These are phyloP conservation scores for Cantharis rustica DNA, from an alignment of 2,888 invertebrate genomes.

Conservation along the genomic window DNA sequence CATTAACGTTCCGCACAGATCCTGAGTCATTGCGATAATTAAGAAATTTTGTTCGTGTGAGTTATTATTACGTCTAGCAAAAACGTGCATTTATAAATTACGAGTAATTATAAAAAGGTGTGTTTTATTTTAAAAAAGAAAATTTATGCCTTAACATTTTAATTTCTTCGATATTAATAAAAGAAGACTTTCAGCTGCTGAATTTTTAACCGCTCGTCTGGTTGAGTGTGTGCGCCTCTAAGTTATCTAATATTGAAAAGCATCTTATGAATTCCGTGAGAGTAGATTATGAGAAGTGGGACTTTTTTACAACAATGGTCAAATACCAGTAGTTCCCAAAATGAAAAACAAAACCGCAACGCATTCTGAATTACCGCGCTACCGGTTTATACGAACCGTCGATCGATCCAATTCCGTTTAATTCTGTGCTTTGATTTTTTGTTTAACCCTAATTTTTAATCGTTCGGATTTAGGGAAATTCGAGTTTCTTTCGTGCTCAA, in stretches of 20 bases:
- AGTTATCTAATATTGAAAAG: slow-evolving; percentile 49
- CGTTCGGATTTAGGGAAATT: not conserved
- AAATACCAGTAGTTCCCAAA: slow-evolving; percentile 37
- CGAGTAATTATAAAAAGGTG: not conserved
- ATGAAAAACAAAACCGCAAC: not conserved
- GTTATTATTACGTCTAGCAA: not conserved
- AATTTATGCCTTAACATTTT: not conserved
- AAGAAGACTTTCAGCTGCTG: not conserved
- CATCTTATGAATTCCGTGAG: slow-evolving; percentile 47
- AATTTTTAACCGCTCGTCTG: not conserved
- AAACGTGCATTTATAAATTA: slow-evolving; percentile 1
- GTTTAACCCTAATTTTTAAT: not conserved
- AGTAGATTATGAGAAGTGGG: slow-evolving; percentile 48
- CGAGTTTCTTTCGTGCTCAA: not conserved
- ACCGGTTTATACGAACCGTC: not conserved
- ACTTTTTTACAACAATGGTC: slow-evolving; percentile 41
- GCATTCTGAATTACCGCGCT: not conserved
- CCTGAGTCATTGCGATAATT: slow-evolving; percentile 21
- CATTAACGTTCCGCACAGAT: slow-evolving; percentile 13
- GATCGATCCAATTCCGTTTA: not conserved
- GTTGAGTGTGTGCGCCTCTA: not conserved
- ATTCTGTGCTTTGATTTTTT: not conserved
- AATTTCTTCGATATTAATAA: slow-evolving; percentile 1
- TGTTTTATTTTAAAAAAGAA: not conserved
- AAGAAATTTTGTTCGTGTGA: slow-evolving; percentile 11